These are phyloP conservation scores for Dasyurus viverrinus DNA, from an alignment of 2,113 vertebrate species.

Conservation along the genomic window DNA sequence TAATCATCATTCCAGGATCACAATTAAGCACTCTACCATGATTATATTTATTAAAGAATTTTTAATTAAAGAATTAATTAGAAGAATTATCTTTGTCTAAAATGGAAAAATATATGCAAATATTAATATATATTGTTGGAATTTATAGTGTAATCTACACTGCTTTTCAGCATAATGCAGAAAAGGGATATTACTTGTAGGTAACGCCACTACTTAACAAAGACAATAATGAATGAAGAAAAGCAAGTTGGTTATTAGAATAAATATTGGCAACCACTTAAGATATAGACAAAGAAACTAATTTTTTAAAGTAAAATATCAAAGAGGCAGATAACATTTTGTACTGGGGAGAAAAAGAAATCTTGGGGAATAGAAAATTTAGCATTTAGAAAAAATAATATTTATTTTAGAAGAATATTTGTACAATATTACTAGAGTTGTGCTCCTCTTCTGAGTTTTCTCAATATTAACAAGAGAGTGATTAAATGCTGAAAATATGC, in stretches of 20 bases:
- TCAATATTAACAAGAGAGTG: slow-evolving; percentile 71
- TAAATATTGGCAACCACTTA: neutral
- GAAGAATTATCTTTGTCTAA: neutral
- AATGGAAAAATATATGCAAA: neutral
- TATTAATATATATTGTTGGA: neutral
- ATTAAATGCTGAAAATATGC: slow-evolving; percentile 78
- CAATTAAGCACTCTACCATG: neutral
- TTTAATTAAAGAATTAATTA: too few relatives aligned
- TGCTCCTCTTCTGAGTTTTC: slow-evolving; percentile 58
- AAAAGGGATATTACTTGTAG: neutral
- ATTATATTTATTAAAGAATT: neutral
- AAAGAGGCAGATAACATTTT: neutral
- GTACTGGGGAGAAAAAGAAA: neutral
- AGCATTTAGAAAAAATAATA: neutral
- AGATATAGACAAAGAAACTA: neutral
- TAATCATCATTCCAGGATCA: neutral
- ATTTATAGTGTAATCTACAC: neutral
- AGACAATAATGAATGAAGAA: neutral
- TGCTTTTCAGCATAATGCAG: neutral
- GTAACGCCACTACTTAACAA: neutral
- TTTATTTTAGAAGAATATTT: slow-evolving; percentile 64
- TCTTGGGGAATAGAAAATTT: neutral
- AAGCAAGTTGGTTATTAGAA: neutral
- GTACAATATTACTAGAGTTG: slow-evolving; percentile 62
- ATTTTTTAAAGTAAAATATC: neutral